A percentile compares a stretch with the other conserved stretches of the same genome.
phyloP scores from a whole-genome alignment of 1,140 invertebrate genomes.

The Drosophila repletoides region DNA sequence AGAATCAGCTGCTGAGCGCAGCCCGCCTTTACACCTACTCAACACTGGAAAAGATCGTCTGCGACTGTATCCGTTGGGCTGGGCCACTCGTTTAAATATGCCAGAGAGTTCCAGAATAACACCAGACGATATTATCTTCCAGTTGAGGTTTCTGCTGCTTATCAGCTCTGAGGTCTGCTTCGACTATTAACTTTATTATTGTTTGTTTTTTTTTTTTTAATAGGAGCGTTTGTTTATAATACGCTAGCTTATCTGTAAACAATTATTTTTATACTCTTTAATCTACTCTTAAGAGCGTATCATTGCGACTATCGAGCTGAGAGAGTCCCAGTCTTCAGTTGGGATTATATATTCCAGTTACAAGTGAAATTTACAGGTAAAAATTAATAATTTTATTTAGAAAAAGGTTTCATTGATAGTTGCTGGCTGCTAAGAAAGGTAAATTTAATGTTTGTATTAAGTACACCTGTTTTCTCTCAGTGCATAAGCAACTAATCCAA shows the following conservation, averaged over 20 bases:
- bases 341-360: too few relatives aligned
- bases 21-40: constrained; percentile 32
- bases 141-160: constrained; percentile 35
- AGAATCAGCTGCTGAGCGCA: constrained; percentile 36
- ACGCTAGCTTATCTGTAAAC: constrained; percentile 38
- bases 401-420: too few relatives aligned
- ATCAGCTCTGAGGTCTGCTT: constrained; percentile 5
- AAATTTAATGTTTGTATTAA: too few relatives aligned
- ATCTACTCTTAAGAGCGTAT: not conserved
- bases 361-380: too few relatives aligned
- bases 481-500: constrained; percentile 9
- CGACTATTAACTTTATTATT: constrained; percentile 4
- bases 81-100: constrained; percentile 57
- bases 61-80: constrained; percentile 32
- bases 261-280: not conserved
- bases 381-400: too few relatives aligned
- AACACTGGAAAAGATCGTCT: constrained; percentile 47
- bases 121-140: constrained; percentile 7
- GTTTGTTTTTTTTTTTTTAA: constrained; percentile 30
- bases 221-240: constrained; percentile 32
- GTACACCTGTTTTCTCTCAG: too few relatives aligned
- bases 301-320: not conserved
- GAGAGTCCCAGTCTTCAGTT: too few relatives aligned
- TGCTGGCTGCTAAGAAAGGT: too few relatives aligned
- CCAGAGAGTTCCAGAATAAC: not conserved